phyloP scores from a whole-genome alignment of 2,113 vertebrate species.

The Rhabdornis inornatus region DNA sequence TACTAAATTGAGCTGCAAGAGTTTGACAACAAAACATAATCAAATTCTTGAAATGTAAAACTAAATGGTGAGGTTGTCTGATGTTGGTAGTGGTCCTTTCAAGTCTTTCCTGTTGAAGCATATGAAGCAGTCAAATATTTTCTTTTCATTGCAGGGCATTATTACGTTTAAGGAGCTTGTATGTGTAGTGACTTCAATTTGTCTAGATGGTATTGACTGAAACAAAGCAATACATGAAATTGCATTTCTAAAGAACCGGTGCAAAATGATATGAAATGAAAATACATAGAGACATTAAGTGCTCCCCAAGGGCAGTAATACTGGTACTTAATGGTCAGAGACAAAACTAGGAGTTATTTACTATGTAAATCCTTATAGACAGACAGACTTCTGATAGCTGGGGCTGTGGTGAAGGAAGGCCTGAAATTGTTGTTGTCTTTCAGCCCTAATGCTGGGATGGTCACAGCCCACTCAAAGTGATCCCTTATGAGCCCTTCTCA shows the following conservation, averaged over 20 bases:
- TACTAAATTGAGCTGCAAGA: background rate
- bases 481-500: background rate
- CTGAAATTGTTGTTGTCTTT: constrained; percentile 7
- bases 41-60: background rate
- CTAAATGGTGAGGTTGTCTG: background rate
- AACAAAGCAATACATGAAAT: constrained; percentile 50
- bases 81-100: background rate
- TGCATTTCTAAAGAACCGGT: constrained; percentile 52
- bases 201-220: constrained; percentile 54
- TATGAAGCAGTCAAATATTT: constrained; percentile 11
- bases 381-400: background rate
- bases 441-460: background rate
- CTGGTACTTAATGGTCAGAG: constrained; percentile 34
- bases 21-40: background rate
- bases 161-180: constrained; percentile 40
- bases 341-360: constrained; percentile 32
- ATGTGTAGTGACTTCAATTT: constrained; percentile 19
- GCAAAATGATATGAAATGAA: constrained; percentile 62
- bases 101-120: background rate
- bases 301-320: constrained; percentile 32
- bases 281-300: constrained; percentile 51
- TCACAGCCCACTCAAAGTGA: background rate
- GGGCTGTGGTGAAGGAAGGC: background rate
- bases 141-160: constrained; percentile 16
- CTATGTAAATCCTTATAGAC: background rate